phyloP scores from a whole-genome alignment of 1,140 invertebrate genomes.

The Trinorchestia longiramus region DNA sequence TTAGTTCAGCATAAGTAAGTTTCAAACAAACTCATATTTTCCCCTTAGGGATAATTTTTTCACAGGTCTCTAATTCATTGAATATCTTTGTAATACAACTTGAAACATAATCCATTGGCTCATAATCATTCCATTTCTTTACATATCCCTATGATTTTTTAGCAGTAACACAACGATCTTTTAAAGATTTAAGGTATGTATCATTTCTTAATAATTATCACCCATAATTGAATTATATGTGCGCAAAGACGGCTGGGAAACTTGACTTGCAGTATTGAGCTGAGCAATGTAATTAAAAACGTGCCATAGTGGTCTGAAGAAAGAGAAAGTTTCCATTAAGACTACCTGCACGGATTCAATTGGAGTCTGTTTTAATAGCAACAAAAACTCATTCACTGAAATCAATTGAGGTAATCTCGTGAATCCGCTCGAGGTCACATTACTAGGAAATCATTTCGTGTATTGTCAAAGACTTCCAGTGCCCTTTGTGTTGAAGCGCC shows the following conservation, averaged over 20 bases:
- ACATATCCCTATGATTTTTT: too few species aligned
- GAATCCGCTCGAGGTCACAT: background rate
- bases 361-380: background rate
- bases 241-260: background rate
- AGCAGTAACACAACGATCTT: too few species aligned
- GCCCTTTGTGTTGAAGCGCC: background rate
- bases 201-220: background rate
- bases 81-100: too few species aligned
- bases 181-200: too few species aligned
- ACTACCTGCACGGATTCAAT: background rate
- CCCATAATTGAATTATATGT: background rate
- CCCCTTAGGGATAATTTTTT: too few species aligned
- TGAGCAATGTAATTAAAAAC: background rate
- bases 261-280: background rate
- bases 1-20: too few species aligned
- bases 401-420: slow-evolving; percentile 8
- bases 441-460: slow-evolving; percentile 27
- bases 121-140: too few species aligned
- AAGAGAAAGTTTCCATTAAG: slow-evolving; percentile 22
- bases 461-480: slow-evolving; percentile 1
- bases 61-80: too few species aligned
- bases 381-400: slow-evolving; percentile 15
- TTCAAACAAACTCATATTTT: too few species aligned
- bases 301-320: background rate
- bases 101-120: too few species aligned